Evolutionary conservation across 2,888 invertebrate species (phyloP), one percentile per base, ranked within the genome.

Genomic region (Hirtodrosophila alboralis): DNA sequence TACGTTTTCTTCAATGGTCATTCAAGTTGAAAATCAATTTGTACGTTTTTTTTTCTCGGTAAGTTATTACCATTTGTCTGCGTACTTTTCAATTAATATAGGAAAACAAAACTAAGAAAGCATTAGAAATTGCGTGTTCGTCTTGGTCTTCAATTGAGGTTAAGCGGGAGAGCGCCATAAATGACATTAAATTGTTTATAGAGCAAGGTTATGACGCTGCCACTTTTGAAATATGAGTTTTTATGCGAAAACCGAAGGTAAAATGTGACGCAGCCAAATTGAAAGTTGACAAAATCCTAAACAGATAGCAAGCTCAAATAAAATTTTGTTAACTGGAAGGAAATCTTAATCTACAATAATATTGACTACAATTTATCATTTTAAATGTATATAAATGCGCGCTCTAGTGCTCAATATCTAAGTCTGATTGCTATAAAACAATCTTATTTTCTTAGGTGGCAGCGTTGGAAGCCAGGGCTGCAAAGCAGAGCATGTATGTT

Each of bases 111-210:
- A 14, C n/a, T 30, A 3, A 14, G 4, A 16, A 10, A 37, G 28
- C 10, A 34, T 26, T 41, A 31, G 18, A 36, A 45, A 56, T 77
- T 54, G 77, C 77, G 77, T 79, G 85, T 16, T 49, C 18, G 56
- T 47, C 37, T 40, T 54, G 16, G 28, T 18, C 18, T 58, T 64
- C 48, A 71, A 81, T 84, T 75, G 62, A 71, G 83, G 79, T 56
- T 78, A 78, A 65, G 53, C 62, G 54, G 56, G 36, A 28, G 31
- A 51, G 34, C 37, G 41, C 41, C 64, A 56, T 34, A 73, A 74
- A 64, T 38, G 47, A 61, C 56, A 81, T 81, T 61, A 84, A 77
- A 84, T 63, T 58, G 61, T 68, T 79, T 67, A 62, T 79, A 40
- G 75, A 57, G 58, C 85, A 81, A 84, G 85, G 81, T 49, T 77